phyloP scores from a whole-genome alignment of 2,113 vertebrate species.

The Tragulus kanchil region DNA sequence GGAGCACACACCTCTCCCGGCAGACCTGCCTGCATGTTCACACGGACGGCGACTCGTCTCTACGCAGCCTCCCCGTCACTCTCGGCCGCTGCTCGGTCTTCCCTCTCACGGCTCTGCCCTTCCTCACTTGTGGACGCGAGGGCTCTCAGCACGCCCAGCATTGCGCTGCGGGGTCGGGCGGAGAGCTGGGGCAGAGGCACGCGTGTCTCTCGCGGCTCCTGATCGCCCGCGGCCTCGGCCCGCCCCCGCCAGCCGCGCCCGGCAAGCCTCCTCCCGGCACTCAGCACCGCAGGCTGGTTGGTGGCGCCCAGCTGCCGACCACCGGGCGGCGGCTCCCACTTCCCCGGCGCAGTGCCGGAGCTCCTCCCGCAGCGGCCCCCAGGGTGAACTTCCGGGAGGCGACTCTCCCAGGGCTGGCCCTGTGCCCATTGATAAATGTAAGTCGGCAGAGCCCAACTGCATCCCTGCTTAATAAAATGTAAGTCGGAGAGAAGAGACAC shows the following conservation, averaged over 20 bases:
- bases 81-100: no score
- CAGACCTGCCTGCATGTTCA: not conserved
- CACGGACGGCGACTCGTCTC: not conserved
- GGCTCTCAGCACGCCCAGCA: no score
- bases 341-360: not conserved
- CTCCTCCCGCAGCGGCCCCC: not conserved
- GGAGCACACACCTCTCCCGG: not conserved
- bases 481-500: constrained; percentile 69
- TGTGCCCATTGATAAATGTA: no score
- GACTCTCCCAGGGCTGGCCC: not conserved
- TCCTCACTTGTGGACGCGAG: no score
- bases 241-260: not conserved
- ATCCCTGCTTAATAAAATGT: constrained; percentile 74
- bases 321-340: not conserved
- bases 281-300: not conserved
- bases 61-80: no score
- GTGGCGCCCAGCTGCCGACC: rapidly evolving
- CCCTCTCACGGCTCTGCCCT: no score
- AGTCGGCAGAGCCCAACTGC: no score
- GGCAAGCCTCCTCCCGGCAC: not conserved
- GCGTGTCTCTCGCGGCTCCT: not conserved
- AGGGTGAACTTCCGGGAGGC: not conserved
- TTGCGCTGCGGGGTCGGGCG: not conserved
- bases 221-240: not conserved
- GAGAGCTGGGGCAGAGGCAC: not conserved